A percentile compares a stretch with the other conserved stretches of the same genome.
These are phyloP conservation scores for Scaptodrosophila lebanonensis DNA, from an alignment of 1,140 invertebrate genomes.

Conservation along the genomic window DNA sequence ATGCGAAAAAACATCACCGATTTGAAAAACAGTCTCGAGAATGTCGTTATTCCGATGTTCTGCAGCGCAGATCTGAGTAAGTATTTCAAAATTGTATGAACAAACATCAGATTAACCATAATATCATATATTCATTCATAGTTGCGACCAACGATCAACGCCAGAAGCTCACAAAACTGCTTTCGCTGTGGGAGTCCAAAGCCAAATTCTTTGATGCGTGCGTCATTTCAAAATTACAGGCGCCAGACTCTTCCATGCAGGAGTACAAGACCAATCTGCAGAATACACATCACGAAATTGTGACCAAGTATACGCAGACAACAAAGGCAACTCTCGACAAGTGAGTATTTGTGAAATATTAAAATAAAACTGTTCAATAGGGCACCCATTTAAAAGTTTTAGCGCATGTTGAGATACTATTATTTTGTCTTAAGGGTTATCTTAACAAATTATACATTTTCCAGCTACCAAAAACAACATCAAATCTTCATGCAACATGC, in stretches of 20 bases:
- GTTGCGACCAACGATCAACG: slow-evolving; percentile 91
- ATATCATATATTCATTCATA: slow-evolving; percentile 41
- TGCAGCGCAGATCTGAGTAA: slow-evolving; percentile 89
- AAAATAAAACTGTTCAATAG: neutral
- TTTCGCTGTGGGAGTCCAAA: slow-evolving; percentile 97
- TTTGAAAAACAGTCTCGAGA: slow-evolving; percentile 93
- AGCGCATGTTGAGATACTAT: too few relatives aligned
- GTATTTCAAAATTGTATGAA: slow-evolving; percentile 61
- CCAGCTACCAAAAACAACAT: slow-evolving; percentile 92
- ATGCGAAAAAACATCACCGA: slow-evolving; percentile 95
- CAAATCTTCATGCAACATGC: slow-evolving; percentile 95
- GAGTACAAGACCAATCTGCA: slow-evolving; percentile 91
- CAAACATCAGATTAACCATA: neutral
- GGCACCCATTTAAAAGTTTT: too few relatives aligned
- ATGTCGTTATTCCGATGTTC: slow-evolving; percentile 97
- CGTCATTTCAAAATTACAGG: slow-evolving; percentile 90
- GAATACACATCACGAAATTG: slow-evolving; percentile 85
- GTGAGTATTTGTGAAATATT: slow-evolving; percentile 72
- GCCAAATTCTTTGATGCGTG: slow-evolving; percentile 93
- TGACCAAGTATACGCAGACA: slow-evolving; percentile 85
- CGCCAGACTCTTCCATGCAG: slow-evolving; percentile 87
- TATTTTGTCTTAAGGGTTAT: neutral
- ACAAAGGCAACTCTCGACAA: slow-evolving; percentile 88
- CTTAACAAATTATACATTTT: slow-evolving; percentile 11
- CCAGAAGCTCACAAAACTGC: slow-evolving; percentile 92